Evolutionary conservation across 2,888 invertebrate species (phyloP).

Genomic region (Ctena decussata): DNA sequence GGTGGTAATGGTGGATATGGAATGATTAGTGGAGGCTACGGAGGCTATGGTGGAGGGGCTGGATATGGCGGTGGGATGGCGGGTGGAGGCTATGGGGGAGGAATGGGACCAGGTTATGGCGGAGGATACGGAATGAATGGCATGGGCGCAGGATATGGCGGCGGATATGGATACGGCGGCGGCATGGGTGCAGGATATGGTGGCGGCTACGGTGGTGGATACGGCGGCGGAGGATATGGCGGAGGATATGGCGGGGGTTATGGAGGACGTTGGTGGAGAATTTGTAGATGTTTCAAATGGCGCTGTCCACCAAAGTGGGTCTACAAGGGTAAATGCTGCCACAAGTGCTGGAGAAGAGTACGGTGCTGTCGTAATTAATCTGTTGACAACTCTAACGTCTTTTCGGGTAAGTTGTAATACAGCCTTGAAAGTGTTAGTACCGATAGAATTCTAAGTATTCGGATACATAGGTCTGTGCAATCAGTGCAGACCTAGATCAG

Average conservation of each 20-base stretch:
- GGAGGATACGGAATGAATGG: not conserved
- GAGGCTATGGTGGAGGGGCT: not conserved
- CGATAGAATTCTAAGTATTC: no score
- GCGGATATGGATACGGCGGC: not conserved
- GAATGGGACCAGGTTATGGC: not conserved
- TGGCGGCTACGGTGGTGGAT: not conserved
- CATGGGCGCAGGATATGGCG: no score
- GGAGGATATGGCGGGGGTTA: not conserved
- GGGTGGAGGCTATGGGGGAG: not conserved
- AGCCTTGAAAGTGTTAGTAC: no score
- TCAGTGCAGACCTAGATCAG: no score
- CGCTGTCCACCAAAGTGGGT: not conserved
- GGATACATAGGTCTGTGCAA: no score
- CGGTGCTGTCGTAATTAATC: not conserved
- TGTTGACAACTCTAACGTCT: not conserved
- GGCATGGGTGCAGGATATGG: not conserved
- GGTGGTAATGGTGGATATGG: not conserved
- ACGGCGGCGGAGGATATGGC: not conserved
- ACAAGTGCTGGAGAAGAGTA: not conserved
- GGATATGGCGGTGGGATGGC: not conserved
- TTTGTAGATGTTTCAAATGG: not conserved
- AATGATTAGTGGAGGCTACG: not conserved
- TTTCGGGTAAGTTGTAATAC: not conserved
- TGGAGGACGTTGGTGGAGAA: no score
- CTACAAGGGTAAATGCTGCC: not conserved